Evolutionary conservation across 2,888 invertebrate genomes (phyloP).

Genomic region (Auanema freiburgensis): DNA sequence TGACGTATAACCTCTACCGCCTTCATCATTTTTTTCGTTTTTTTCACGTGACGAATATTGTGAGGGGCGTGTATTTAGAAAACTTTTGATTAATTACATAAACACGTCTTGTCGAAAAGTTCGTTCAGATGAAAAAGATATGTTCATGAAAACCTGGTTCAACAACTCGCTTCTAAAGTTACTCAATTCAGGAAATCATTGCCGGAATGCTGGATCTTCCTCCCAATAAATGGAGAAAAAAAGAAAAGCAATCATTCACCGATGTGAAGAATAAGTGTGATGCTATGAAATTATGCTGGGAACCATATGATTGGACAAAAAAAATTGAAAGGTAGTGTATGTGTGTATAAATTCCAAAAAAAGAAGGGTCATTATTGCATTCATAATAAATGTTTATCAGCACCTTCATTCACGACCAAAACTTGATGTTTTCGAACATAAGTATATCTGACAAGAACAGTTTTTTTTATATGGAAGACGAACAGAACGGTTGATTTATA

Average conservation of each 20-base stretch:
- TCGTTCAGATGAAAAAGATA: too few species aligned
- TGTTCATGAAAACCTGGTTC: too few species aligned
- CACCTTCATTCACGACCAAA: too few species aligned
- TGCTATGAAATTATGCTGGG: conserved; percentile 38
- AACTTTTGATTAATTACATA: too few species aligned
- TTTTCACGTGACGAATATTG: background rate
- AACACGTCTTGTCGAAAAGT: too few species aligned
- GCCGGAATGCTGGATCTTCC: conserved; percentile 91
- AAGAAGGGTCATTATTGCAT: too few species aligned
- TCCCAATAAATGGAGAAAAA: conserved; percentile 79
- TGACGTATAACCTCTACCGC: background rate
- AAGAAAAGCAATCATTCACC: conserved; percentile 77
- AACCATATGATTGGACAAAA: conserved; percentile 48
- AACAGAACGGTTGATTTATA: background rate
- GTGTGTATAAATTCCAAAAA: too few species aligned
- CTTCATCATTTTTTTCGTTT: background rate
- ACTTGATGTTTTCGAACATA: too few species aligned
- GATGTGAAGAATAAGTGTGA: conserved; percentile 61
- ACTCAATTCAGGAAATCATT: conserved; percentile 76
- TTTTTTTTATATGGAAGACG: too few species aligned
- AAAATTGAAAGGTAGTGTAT: conserved; percentile 17
- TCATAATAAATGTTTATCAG: too few species aligned
- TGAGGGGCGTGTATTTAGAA: too few species aligned
- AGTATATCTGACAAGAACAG: too few species aligned
- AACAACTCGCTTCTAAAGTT: conserved; percentile 5